Percentiles rank a stretch among this genome's conserved stretches.
Conservation (phyloP, 37 sponge, comb jelly and placozoan species). For the Agelas oroides region DNA sequence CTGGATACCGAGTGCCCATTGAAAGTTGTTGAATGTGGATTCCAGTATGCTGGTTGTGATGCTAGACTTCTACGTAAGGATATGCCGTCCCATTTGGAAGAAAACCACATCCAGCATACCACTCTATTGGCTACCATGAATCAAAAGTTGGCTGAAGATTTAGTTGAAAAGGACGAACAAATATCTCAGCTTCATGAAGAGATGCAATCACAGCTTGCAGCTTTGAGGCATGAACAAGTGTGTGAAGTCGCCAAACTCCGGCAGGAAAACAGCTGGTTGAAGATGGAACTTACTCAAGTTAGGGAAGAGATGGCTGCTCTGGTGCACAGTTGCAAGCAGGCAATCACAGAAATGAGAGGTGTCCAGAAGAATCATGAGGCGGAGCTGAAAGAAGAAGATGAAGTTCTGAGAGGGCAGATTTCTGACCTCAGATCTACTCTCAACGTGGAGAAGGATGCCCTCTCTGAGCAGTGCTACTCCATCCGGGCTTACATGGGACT, state of each 20-base stretch:
- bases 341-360: background rate
- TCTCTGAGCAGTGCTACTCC: conserved; percentile 42
- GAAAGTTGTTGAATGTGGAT: conserved; percentile 17
- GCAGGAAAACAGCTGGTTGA: conserved; percentile 6
- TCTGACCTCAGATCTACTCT: background rate
- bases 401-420: background rate
- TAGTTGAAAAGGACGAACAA: conserved; percentile 5
- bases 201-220: background rate
- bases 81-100: conserved; percentile 19
- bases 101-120: conserved; percentile 14
- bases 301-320: background rate
- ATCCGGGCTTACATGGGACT: conserved; percentile 26
- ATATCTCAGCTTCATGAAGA: background rate
- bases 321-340: background rate
- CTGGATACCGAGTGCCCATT: conserved; percentile 29
- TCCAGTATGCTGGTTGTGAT: conserved; percentile 47
- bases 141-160: conserved; percentile 20
- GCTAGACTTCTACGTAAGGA: conserved; percentile 13
- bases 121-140: conserved; percentile 18
- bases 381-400: background rate
- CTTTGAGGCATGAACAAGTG: background rate
- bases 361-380: background rate
- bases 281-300: conserved; percentile 9
- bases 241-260: conserved; percentile 6
- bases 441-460: background rate